Percentiles rank a stretch among this genome's conserved stretches.
Conservation (phyloP, 2,888 invertebrate genomes). For the Nysson spinosus region DNA sequence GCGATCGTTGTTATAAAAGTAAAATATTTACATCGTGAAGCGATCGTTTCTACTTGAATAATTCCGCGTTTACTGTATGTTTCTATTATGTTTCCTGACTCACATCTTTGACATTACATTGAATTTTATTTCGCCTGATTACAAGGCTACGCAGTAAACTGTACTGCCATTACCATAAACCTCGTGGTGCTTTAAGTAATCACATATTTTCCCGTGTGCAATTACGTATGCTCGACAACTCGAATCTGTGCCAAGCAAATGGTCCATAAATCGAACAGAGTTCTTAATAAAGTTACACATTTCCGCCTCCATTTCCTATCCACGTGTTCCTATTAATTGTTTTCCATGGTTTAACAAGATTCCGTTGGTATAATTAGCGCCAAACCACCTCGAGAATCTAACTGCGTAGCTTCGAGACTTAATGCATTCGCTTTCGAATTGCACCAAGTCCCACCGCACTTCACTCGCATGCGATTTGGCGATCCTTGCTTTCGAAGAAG, state of each 20-base stretch:
- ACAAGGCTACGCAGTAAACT: neutral
- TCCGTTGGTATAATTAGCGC: neutral
- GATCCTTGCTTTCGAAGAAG: neutral
- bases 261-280: neutral
- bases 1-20: too few species aligned
- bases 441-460: neutral
- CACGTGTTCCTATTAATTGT: neutral
- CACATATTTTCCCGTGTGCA: neutral
- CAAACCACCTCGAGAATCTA: slow-evolving; percentile 4
- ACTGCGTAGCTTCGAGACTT: slow-evolving; percentile 2
- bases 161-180: neutral
- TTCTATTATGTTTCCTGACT: neutral
- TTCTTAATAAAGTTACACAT: slow-evolving; percentile 2
- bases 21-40: too few species aligned
- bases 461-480: neutral
- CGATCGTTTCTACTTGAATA: too few species aligned
- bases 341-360: neutral
- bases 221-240: slow-evolving; percentile 3
- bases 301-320: slow-evolving; percentile 9
- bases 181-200: slow-evolving; percentile 1
- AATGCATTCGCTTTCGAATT: slow-evolving; percentile 25
- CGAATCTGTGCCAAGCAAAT: slow-evolving; percentile 12
- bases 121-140: neutral
- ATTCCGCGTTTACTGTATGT: too few species aligned
- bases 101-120: too few species aligned